Evolutionary conservation across 2,113 vertebrate genomes (phyloP).

Genomic region (Rhinopomastus cyanomelas): DNA sequence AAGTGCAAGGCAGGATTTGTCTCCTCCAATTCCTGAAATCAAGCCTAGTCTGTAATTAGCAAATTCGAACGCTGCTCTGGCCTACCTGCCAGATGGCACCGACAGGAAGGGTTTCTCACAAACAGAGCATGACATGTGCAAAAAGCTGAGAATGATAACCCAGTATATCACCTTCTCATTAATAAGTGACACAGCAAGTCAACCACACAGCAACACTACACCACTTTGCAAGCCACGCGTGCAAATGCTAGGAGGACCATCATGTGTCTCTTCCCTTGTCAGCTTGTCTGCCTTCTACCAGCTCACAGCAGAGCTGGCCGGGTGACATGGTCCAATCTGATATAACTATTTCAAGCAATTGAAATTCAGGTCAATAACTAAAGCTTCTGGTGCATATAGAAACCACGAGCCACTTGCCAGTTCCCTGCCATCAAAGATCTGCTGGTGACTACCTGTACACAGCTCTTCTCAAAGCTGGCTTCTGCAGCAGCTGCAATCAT

Average conservation of each 20-base stretch:
- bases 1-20: neutral
- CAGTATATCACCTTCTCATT: slow-evolving; percentile 30
- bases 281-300: neutral
- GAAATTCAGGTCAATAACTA: neutral
- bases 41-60: neutral
- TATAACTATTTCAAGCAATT: neutral
- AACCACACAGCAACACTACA: neutral
- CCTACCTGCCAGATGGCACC: neutral
- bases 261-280: neutral
- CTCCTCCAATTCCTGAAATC: neutral
- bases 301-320: neutral
- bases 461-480: neutral
- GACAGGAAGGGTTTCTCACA: slow-evolving; percentile 1
- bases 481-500: neutral
- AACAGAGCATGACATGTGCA: neutral
- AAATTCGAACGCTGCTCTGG: neutral
- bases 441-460: neutral
- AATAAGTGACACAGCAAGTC: neutral
- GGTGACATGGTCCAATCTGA: neutral
- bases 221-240: neutral
- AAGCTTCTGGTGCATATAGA: neutral
- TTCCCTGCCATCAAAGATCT: neutral
- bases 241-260: neutral
- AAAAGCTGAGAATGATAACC: slow-evolving; percentile 15
- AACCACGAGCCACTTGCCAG: neutral